Base-by-base conservation (phyloP, 2,797 vertebrate genomes). In the Mus spretus region DNA sequence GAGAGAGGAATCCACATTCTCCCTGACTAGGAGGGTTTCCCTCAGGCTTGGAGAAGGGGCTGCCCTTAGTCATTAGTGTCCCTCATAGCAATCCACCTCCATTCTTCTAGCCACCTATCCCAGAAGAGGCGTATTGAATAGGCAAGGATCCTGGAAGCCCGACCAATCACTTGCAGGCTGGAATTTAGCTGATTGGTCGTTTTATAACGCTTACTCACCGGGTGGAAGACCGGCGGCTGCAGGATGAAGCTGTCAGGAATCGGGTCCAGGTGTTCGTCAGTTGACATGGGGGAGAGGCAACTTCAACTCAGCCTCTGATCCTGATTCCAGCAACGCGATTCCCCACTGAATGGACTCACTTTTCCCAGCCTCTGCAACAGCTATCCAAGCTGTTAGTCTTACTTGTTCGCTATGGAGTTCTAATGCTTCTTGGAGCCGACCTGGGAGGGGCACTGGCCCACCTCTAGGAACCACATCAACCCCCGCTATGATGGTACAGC, bases 201-300 rank as follows among this genome's bases (percentile, higher is more conserved):
- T 72, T 50, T 26, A 63, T 26, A 86, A 26, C 0, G 9, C 37
- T 31, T 77, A 96, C 98, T 98, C 96, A 98, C 98, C 85, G 98
- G 98, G 31, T 97, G 84, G 84, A 97, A 98, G 91, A 95, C 91
- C 0, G 98, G 98, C 0, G 98, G 97, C 96, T 98, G 98, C 85
- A 98, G 94, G 70, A 98, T 96, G 94, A 98, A 97, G 55, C 82
- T 47, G 88, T 96, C 97, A 3, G 97, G 95, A 37, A 97, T 82
- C 0, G 93, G 97, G 86, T 97, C 97, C 95, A 96, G 89, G 19
- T 82, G 81, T 87, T 97, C 97, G 74, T 50, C 93, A 6, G 83
- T 92, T 34, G 80, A 59, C 98, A 98, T 98, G 77, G 79, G 85
- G 11, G 83, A 82, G 74, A 12, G 26, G 26, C 2, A 2, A 31